Conservation (phyloP, 1,140 invertebrate species). For the Solenopsis fugax region DNA sequence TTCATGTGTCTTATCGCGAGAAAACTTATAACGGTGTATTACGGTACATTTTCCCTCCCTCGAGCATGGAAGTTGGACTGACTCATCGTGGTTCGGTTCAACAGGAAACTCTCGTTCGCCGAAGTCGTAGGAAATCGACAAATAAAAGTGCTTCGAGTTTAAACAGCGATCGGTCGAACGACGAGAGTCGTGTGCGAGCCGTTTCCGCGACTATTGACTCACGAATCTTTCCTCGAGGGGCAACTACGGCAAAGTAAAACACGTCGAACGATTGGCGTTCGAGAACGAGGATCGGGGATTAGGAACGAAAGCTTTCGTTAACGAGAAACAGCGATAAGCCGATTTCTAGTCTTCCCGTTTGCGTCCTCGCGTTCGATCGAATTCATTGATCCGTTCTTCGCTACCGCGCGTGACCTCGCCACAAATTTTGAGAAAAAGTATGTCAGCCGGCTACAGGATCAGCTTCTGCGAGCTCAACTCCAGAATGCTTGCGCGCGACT, state of each 20-base stretch:
- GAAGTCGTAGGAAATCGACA: slow-evolving; percentile 65
- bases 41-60: slow-evolving; percentile 2
- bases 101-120: slow-evolving; percentile 63
- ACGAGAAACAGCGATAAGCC: slow-evolving; percentile 20
- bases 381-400: slow-evolving; percentile 23
- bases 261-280: neutral
- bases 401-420: neutral
- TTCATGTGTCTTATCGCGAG: neutral
- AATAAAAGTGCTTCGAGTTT: slow-evolving; percentile 61
- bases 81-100: slow-evolving; percentile 56
- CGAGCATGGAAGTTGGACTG: slow-evolving; percentile 36
- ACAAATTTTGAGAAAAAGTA: slow-evolving; percentile 57
- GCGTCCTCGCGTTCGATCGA: neutral
- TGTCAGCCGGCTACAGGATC: slow-evolving; percentile 43
- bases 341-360: slow-evolving; percentile 32
- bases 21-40: slow-evolving; percentile 4
- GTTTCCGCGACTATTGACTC: slow-evolving; percentile 62
- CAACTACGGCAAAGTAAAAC: slow-evolving; percentile 10
- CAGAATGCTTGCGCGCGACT: slow-evolving; percentile 61
- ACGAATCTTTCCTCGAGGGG: slow-evolving; percentile 40
- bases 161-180: slow-evolving; percentile 50
- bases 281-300: neutral
- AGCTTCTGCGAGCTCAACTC: slow-evolving; percentile 42
- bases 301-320: slow-evolving; percentile 27
- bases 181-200: slow-evolving; percentile 15